These are phyloP conservation scores for Solen grandis DNA, from an alignment of 1,140 invertebrate species.

Conservation along the genomic window DNA sequence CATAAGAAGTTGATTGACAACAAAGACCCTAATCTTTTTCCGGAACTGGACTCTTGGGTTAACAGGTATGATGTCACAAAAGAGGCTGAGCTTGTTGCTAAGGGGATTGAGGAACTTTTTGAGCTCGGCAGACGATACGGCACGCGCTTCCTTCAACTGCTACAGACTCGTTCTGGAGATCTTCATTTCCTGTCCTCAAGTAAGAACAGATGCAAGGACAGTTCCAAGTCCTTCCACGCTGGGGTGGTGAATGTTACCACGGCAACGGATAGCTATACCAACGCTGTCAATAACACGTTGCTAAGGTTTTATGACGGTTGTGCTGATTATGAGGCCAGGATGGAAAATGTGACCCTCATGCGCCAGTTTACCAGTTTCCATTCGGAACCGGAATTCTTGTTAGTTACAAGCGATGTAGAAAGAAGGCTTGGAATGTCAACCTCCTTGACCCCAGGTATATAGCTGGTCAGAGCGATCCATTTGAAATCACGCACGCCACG, in stretches of 20 bases:
- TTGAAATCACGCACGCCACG: no score
- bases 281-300: conserved; percentile 2
- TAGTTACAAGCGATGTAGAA: no score
- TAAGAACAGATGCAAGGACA: conserved; percentile 22
- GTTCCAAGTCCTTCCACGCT: conserved; percentile 4
- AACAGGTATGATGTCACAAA: background rate
- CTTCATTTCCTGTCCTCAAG: conserved; percentile 15
- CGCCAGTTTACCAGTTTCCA: no score
- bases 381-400: no score
- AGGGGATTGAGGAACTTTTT: conserved; percentile 27
- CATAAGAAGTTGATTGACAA: conserved; percentile 2
- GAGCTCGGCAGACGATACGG: background rate
- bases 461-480: no score
- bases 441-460: no score
- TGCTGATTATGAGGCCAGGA: conserved; percentile 29
- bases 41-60: conserved; percentile 15
- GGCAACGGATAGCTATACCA: background rate
- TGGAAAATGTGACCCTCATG: no score
- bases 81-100: conserved; percentile 3
- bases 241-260: background rate
- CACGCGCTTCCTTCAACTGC: conserved; percentile 5
- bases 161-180: background rate
- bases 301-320: conserved; percentile 31
- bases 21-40: conserved; percentile 6
- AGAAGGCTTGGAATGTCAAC: no score